phyloP scores from a whole-genome alignment of 2,113 vertebrate genomes.

The Neolamprologus modestus region DNA sequence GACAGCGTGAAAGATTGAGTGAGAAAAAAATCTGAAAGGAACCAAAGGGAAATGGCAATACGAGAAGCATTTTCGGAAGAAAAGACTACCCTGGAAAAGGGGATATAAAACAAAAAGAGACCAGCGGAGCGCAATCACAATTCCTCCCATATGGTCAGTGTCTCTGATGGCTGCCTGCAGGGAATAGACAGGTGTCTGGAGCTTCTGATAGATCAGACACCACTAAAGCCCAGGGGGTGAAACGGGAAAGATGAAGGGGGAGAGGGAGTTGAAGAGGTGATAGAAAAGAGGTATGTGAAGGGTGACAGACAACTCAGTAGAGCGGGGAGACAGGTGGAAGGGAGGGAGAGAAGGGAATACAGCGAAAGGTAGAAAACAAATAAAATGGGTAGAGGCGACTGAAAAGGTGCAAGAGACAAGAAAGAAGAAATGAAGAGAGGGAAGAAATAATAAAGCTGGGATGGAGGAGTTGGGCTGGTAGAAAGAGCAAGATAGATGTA shows the following conservation, averaged over 20 bases:
- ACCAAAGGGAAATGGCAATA: not conserved
- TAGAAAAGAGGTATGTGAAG: not conserved
- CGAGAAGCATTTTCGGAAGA: not conserved
- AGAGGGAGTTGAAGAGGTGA: not conserved
- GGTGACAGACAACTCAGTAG: constrained; percentile 17
- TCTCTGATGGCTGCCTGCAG: constrained; percentile 46
- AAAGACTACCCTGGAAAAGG: not conserved
- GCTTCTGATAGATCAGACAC: constrained; percentile 45
- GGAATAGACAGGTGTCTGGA: constrained; percentile 56
- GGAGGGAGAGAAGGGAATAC: not conserved
- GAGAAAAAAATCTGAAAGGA: not conserved
- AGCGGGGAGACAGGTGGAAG: not conserved
- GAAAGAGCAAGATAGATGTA: not conserved
- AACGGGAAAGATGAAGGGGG: not conserved
- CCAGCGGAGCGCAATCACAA: constrained; percentile 2
- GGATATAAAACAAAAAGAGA: constrained; percentile 1
- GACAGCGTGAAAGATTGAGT: not conserved
- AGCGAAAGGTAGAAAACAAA: not conserved
- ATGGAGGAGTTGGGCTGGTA: not conserved
- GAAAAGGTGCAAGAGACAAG: not conserved
- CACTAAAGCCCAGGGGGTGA: constrained; percentile 9
- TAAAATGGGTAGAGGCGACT: not conserved
- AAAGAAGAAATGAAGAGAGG: not conserved
- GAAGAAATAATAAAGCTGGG: not conserved
- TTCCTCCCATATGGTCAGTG: constrained; percentile 42